Base-by-base conservation (phyloP, 2,797 vertebrate genomes). In the Sebastes flavidus region DNA sequence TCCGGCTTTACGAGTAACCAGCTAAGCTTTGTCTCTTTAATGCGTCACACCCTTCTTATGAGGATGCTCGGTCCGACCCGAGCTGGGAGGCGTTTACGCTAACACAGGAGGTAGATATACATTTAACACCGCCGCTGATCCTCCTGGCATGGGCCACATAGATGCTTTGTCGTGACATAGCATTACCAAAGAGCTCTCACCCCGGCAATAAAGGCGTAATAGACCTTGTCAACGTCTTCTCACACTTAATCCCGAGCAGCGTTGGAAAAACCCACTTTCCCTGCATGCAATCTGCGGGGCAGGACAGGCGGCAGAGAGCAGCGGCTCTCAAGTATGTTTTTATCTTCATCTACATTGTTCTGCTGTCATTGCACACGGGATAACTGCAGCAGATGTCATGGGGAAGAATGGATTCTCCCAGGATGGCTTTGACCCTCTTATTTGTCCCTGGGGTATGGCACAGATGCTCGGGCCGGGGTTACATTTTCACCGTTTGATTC, bases 301-400 rank as follows among this genome's bases (percentile, higher is more conserved):
- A 77, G 77, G 85, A 38, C 58, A 42, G 72, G 59, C 54, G 71
- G 76, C 55, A 27, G 78, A 69, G 87, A 78, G 85, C 82, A 82
- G 6, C 16, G 76, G 86, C 87, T 87, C 84, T 89, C 69, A 84
- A 89, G 84, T 84, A 87, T 86, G 78, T 89, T 78, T 78, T 88
- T 78, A 75, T 87, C 85, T 88, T 87, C 75, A 89, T 93, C 82
- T 89, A 85, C 92, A 92, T 91, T 94, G 92, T 93, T 90, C 87
- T 80, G 73, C 79, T 88, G 92, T 92, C 91, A 89, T 68, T 87
- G 85, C 86, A 83, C 74, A 29, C 72, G 72, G 89, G 87, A 89
- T 90, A 87, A 91, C 86, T 84, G 93, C 88, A 83, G 93, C 93
- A 94, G 93, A 95, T 94, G 94, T 94, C 91, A 90, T 25, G 81